These are phyloP conservation scores for Bryconaethiops microstoma DNA, from an alignment of 2,797 vertebrate genomes.

Conservation along the genomic window DNA sequence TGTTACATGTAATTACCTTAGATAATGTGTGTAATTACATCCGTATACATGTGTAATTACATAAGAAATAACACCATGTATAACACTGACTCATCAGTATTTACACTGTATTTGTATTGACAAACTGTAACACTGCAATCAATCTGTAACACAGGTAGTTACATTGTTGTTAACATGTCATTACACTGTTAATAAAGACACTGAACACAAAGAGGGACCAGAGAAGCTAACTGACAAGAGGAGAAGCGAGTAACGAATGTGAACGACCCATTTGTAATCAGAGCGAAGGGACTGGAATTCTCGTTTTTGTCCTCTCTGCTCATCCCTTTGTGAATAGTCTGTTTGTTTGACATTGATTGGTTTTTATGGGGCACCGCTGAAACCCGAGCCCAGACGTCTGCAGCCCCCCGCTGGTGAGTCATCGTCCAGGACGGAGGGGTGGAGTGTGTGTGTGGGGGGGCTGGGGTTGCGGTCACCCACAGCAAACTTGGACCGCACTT, in stretches of 20 bases:
- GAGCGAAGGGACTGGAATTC: constrained; percentile 53
- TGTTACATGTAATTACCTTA: too few relatives aligned
- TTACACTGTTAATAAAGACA: too few relatives aligned
- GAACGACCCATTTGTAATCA: constrained; percentile 34
- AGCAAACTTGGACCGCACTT: constrained; percentile 67
- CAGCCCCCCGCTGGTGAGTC: constrained; percentile 71
- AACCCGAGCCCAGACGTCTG: constrained; percentile 68
- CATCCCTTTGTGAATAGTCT: constrained; percentile 51
- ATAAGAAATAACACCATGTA: too few relatives aligned
- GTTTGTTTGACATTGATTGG: constrained; percentile 78
- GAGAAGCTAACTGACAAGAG: background rate
- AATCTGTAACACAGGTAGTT: too few relatives aligned
- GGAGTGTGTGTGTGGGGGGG: constrained; percentile 60
- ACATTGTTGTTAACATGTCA: too few relatives aligned
- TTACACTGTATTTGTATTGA: too few relatives aligned
- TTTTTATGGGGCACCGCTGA: constrained; percentile 71
- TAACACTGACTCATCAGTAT: too few relatives aligned
- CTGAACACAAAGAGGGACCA: background rate
- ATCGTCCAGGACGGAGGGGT: constrained; percentile 67
- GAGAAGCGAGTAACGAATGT: background rate
- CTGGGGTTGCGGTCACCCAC: constrained; percentile 52
- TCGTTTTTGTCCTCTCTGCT: constrained; percentile 33
- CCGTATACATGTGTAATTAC: too few relatives aligned
- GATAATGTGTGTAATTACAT: too few relatives aligned
- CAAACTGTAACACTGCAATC: too few relatives aligned